Evolutionary conservation across 2,797 vertebrate species (phyloP), one percentile per base, ranked within the genome.

Genomic region (Rhyacichthys aspro): DNA sequence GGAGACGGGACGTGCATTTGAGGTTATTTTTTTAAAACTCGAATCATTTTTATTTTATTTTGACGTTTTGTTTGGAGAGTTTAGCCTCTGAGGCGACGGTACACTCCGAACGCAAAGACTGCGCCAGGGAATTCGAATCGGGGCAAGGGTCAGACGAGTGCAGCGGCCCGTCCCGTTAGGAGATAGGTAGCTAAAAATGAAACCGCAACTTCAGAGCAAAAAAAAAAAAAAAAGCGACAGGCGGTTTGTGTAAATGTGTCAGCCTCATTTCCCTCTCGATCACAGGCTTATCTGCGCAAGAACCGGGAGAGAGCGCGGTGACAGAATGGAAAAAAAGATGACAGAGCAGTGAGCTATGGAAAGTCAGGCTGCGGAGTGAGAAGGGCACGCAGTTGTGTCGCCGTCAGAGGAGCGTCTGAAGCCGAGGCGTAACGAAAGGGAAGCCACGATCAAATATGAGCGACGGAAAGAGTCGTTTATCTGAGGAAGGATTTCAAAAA

Each of bases 371-470:
- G 86, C 18, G 1, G 90, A 89, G 88, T 89, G 90, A 90, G 87
- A 91, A 91, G 89, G 90, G 87, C 86, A 89, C 84, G 87, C 90
- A 90, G 87, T 92, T 90, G 57, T 54, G 64, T 58, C 33, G 68
- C 44, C 65, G 72, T 54, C 47, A 16, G 55, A 44, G n/a, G 9
- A 76, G 59, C 73, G 79, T 81, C 79, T 81, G 34, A 49, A 72
- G 53, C 39, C 19, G 48, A 56, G 36, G 59, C 41, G 53, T 78
- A 76, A 81, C 72, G 77, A 78, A n/a, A 76, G 59, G 63, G 70
- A 68, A 53, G 45, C 34, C 57, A 39, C 67, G 17, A 42, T 53
- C 9, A 67, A 71, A 67, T 32, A 16, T 52, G 15, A 15, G 71
- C 78, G 43, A 58, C 58, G 49, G 15, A 66, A 81, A 62, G 63